These are phyloP conservation scores for Lasioglossum calceatum DNA, from an alignment of 2,888 invertebrate genomes.

Conservation along the genomic window DNA sequence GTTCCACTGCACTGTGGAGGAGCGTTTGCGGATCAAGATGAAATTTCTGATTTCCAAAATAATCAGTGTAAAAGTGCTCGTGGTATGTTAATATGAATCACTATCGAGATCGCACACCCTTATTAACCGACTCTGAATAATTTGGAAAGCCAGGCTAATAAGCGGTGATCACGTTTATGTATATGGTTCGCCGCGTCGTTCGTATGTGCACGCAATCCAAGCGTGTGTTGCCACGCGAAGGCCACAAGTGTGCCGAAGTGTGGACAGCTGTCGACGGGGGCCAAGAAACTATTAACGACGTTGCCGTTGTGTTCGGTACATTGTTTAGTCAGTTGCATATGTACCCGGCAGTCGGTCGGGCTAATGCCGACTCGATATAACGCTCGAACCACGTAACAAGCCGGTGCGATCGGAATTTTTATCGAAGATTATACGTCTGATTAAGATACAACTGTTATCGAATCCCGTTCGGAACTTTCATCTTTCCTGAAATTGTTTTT, in stretches of 20 bases:
- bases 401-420: conserved; percentile 26
- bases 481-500: neutral
- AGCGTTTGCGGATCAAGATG: no score
- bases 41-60: no score
- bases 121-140: neutral
- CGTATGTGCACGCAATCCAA: conserved; percentile 25
- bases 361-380: conserved; percentile 22
- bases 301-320: conserved; percentile 48
- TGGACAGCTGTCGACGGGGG: conserved; percentile 74
- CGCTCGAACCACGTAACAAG: conserved; percentile 17
- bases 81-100: neutral
- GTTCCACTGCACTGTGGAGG: no score
- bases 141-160: neutral
- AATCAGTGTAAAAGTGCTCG: neutral
- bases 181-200: neutral
- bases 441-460: conserved; percentile 4
- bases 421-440: neutral
- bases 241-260: conserved; percentile 77
- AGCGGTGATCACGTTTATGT: conserved; percentile 20
- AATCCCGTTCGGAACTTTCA: neutral
- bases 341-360: conserved; percentile 27
- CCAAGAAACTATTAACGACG: conserved; percentile 68
- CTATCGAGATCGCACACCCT: neutral
- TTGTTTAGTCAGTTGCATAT: conserved; percentile 72
- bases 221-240: conserved; percentile 63